Base-by-base conservation (phyloP, 92 coral and sea anemone species). In the Zoanthus sociatus region DNA sequence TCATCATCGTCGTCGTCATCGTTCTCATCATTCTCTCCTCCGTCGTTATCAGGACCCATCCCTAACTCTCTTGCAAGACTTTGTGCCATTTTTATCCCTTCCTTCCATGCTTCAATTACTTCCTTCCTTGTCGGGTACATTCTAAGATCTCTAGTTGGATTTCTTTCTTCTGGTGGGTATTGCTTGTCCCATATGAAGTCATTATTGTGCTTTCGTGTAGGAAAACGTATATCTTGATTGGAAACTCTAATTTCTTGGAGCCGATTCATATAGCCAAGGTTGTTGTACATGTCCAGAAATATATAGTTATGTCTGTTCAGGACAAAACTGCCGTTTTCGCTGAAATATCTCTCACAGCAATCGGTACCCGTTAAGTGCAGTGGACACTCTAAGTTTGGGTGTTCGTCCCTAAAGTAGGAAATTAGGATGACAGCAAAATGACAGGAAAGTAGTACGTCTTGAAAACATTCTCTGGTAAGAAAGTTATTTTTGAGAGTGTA, bases 391-490 rank as follows among this genome's bases (percentile, higher is more conserved):
- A 92, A 78, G 51, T 88, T 73, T 3, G 92, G 92, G 21, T 88
- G n/a, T n/a, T n/a, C n/a, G n/a, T n/a, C 92, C 16, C 94, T 79
- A 60, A 83, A 91, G 86, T 83, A 88, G 1, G 91, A 91, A 47
- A 91, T 88, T 3, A 88, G 61, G 64, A 91, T 88, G 67, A 84
- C 87, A 14, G 76, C 89, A 78, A 88, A 87, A 53, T 91, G 89
- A 74, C 89, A 91, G 13, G 92, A 91, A 63, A 91, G 92, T 48
- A 91, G 86, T 11, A 87, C 92, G 63, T 89, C 92, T 70, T 87
- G 91, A 32, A 89, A 92, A 72, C 94, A 92, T 76, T 92, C 89
- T 76, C 92, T 89, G 18, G 94, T 92, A 9, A 92, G 86, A 77
- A 92, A 92, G 78, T 86, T 82, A 20, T 71, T 21, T 86, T 89